These are phyloP conservation scores for Pelobates fuscus DNA, from an alignment of 2,113 vertebrate species.

Conservation along the genomic window DNA sequence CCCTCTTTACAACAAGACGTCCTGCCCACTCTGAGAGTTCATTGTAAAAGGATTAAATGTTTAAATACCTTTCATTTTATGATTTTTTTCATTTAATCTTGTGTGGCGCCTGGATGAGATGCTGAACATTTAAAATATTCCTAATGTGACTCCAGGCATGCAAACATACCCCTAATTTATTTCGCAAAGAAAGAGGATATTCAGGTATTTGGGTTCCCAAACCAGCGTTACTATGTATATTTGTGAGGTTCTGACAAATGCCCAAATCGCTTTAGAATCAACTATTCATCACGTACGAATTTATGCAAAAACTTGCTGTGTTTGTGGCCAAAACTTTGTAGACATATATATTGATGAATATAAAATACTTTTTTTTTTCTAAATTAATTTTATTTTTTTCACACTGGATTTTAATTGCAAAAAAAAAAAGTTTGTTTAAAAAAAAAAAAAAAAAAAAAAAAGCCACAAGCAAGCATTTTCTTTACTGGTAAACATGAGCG, in stretches of 20 bases:
- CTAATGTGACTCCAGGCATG: conserved; percentile 82
- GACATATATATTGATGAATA: conserved; percentile 55
- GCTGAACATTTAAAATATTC: conserved; percentile 88
- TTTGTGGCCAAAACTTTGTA: conserved; percentile 75
- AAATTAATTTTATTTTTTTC: conserved; percentile 29
- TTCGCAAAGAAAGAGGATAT: conserved; percentile 80
- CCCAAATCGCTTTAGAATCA: conserved; percentile 80
- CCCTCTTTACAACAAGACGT: conserved; percentile 74
- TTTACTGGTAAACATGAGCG: conserved; percentile 77
- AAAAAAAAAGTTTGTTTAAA: conserved; percentile 56
- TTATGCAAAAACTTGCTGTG: conserved; percentile 75
- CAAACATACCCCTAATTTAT: conserved; percentile 80
- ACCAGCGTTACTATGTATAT: conserved; percentile 73
- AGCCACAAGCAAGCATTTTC: conserved; percentile 72
- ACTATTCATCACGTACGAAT: conserved; percentile 80
- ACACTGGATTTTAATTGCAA: conserved; percentile 64
- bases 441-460: conserved; percentile 56
- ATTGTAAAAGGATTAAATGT: conserved; percentile 95
- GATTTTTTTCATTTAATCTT: conserved; percentile 91
- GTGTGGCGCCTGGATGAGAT: conserved; percentile 87
- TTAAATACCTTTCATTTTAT: conserved; percentile 87
- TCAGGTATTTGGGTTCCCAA: conserved; percentile 77
- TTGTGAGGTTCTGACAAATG: conserved; percentile 79
- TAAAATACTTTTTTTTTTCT: too few species aligned
- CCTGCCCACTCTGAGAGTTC: conserved; percentile 86